Evolutionary conservation across 92 coral and sea anemone genomes (phyloP), one percentile per base, ranked within the genome.

Genomic region (Phenganax stokvisi): DNA sequence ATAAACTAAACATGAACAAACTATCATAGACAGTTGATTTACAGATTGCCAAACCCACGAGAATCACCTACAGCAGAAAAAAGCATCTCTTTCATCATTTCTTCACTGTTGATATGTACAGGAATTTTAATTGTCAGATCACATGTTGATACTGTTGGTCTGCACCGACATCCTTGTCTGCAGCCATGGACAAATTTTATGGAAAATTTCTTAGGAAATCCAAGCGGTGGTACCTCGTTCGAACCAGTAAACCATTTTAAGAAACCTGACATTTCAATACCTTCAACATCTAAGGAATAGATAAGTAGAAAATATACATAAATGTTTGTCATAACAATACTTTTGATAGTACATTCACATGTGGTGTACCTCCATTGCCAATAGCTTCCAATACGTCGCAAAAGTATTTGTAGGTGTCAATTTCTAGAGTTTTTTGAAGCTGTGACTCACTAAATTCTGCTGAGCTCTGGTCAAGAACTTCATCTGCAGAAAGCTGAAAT

Each of bases 61-160:
- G 88, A 89, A 71, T 89, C 89, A 56, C 75, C 13, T 15, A 89
- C 80, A 57, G 89, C 87, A 16, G 92, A 89, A 55, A 67, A 66
- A 72, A 89, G 59, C 89, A 89, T 84, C 31, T 80, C 88, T 69
- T 76, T 72, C 92, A 89, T 89, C 8, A 54, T 81, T 17, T 84
- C 80, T 73, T 89, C 92, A 6, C 47, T 17, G 27, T 67, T 76
- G 71, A 86, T 86, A 68, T 89, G 91, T 8, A 84, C 86, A 66
- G 88, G 92, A 20, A 86, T 51, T 58, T 89, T 89, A 3, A 89
- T 79, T n/a, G 68, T 73, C 53, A 79, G 61, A 16, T 87, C 90
- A 85, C 88, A 89, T 30, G 90, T 89, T 16, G 92, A 87, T 29
- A 89, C 90, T 81, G 90, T 89, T 28, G 90, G 90, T n/a, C 87